Conservation (phyloP, 2,113 vertebrate genomes). For the Benitochromis conjunctus region DNA sequence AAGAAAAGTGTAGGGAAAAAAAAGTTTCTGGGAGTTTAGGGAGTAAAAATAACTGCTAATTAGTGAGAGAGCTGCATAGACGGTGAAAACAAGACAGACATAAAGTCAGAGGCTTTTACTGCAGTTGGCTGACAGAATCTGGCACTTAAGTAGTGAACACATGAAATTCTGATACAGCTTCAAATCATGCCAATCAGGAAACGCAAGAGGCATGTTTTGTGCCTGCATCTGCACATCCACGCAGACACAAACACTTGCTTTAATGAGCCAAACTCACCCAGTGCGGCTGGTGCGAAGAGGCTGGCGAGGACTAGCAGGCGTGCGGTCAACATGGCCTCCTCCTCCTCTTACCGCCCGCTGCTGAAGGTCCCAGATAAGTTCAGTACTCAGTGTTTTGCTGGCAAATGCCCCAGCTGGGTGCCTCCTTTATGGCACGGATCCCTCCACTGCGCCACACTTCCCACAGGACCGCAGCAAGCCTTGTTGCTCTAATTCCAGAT, state of each 20-base stretch:
- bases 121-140: conserved; percentile 18
- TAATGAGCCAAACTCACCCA: conserved; percentile 76
- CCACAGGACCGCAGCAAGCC: not conserved
- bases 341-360: conserved; percentile 71
- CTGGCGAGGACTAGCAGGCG: conserved; percentile 83
- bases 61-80: conserved; percentile 13
- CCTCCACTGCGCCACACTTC: conserved; percentile 27
- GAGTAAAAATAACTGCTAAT: conserved; percentile 41
- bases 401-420: not conserved
- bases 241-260: not conserved
- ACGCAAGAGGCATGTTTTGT: not conserved
- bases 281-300: conserved; percentile 79
- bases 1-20: not conserved
- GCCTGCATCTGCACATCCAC: not conserved
- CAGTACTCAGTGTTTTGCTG: conserved; percentile 48
- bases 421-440: conserved; percentile 21
- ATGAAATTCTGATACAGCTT: not conserved
- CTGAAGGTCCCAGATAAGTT: conserved; percentile 61
- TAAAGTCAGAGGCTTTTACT: conserved; percentile 16
- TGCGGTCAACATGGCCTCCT: conserved; percentile 87
- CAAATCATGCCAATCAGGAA: not conserved
- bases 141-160: not conserved
- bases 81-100: conserved; percentile 16
- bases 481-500: not conserved
- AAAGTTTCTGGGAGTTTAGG: conserved; percentile 16